phyloP scores from a whole-genome alignment of 1,140 invertebrate species.

The Drosophila santomea region DNA sequence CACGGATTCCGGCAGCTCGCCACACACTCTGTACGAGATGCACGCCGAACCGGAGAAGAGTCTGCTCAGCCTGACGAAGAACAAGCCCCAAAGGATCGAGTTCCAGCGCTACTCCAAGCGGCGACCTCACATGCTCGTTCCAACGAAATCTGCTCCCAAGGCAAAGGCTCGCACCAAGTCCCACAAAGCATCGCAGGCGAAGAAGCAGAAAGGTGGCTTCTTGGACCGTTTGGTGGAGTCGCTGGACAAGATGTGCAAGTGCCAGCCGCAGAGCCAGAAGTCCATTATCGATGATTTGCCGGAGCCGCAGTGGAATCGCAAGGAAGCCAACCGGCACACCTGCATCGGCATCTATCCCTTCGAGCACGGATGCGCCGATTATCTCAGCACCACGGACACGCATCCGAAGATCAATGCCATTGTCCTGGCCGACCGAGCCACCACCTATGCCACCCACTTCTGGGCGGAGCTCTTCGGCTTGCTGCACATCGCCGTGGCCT shows the following conservation, averaged over 20 bases:
- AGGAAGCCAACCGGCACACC: conserved; percentile 58
- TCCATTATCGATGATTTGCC: conserved; percentile 67
- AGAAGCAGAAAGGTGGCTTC: conserved; percentile 26
- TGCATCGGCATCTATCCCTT: conserved; percentile 88
- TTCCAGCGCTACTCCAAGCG: conserved; percentile 73
- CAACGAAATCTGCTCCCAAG: conserved; percentile 21
- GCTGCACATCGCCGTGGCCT: conserved; percentile 87
- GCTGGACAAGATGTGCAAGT: conserved; percentile 73
- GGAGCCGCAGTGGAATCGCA: conserved; percentile 66
- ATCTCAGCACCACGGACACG: conserved; percentile 87
- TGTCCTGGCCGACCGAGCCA: conserved; percentile 86
- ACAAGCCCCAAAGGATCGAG: conserved; percentile 68
- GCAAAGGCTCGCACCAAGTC: conserved; percentile 5
- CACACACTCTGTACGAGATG: conserved; percentile 70
- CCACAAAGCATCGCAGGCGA: conserved; percentile 9
- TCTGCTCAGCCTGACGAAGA: conserved; percentile 11
- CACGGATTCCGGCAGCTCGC: conserved; percentile 27
- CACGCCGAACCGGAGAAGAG: conserved; percentile 48
- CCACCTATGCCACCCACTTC: conserved; percentile 87
- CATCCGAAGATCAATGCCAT: conserved; percentile 87
- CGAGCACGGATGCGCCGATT: conserved; percentile 88
- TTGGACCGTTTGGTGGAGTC: conserved; percentile 53
- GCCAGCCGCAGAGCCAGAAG: conserved; percentile 39
- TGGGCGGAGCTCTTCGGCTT: conserved; percentile 89
- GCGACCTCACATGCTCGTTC: conserved; percentile 26